Conservation (phyloP, 2,888 invertebrate species). For the Cantharis flavilabris region DNA sequence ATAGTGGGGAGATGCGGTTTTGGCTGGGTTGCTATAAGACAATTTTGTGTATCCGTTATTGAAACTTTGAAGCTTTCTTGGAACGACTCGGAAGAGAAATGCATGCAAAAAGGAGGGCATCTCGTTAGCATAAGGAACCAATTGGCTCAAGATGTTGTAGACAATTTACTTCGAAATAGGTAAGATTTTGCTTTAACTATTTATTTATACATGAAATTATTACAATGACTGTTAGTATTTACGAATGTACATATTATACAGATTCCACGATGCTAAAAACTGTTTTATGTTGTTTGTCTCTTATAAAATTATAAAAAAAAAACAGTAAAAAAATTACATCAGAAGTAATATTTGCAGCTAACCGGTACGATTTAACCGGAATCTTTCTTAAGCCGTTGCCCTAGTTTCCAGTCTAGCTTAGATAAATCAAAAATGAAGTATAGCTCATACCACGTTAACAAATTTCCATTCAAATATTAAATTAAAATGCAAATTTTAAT, state of each 20-base stretch:
- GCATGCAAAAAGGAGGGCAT: constrained; percentile 67
- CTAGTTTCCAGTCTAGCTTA: not conserved
- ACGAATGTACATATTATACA: not conserved
- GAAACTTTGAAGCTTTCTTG: constrained; percentile 64
- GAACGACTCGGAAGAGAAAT: constrained; percentile 71
- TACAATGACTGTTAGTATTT: not conserved
- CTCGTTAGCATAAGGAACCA: constrained; percentile 69
- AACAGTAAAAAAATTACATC: too few relatives aligned
- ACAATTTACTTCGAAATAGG: constrained; percentile 69
- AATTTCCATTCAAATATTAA: not conserved
- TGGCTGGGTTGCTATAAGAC: constrained; percentile 70
- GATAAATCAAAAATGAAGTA: not conserved
- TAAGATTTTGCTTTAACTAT: constrained; percentile 52
- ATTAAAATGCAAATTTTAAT: not conserved
- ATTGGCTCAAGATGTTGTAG: constrained; percentile 66
- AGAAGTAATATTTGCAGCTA: too few relatives aligned
- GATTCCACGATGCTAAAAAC: not conserved
- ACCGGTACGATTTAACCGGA: not conserved
- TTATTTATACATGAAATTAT: not conserved
- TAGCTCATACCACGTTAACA: not conserved
- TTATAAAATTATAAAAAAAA: not conserved
- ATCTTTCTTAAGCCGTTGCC: not conserved
- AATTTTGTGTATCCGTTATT: constrained; percentile 68
- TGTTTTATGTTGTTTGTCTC: not conserved
- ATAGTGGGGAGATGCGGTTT: constrained; percentile 70